Evolutionary conservation across 2,888 invertebrate genomes (phyloP), one percentile per base, ranked within the genome.

Genomic region (Dryobotodes eremita): DNA sequence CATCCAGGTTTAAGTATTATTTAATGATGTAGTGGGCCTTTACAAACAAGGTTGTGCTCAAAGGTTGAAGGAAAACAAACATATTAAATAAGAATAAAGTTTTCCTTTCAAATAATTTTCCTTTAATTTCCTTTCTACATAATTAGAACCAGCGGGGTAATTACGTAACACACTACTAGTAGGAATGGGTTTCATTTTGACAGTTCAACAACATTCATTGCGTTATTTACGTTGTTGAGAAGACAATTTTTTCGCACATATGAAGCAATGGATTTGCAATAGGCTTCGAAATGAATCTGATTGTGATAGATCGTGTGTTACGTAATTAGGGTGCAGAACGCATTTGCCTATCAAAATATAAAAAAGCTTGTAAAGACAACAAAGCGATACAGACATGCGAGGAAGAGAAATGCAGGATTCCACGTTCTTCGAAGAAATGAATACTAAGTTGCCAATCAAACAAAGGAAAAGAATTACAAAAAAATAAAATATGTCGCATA

Each of bases 1-100:
- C 10, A 7, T 64, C 62, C n/a, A 75, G 26, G 11, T 59, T 36
- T 36, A 53, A 20, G n/a, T 48, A 53, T 53, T 55, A 65, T 72
- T 75, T 72, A 79, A 75, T 48, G 11, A 66, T 53, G 31, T 59
- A 66, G 70, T 75, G n/a, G 59, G 26, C 85, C 73, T 80, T 78
- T 55, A 75, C 20, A 59, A 70, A 70, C 73, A 80, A 80, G 62
- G 65, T 71, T 57, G 46, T 26, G 46, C 0, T 23, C 64, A 69
- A 69, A 72, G 71, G 64, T 69, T 72, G 31, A 26, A 64, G 85
- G 84, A 83, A 81, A 82, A 70, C 36, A 36, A 59, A 55, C 46
- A 59, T 42, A 78, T 46, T 46, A 36, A 55, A 55, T 66, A 75
- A 75, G 13, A 36, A 36, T 57, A 65, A 82, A 20, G 57, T 82